phyloP scores from a whole-genome alignment of 2,888 invertebrate genomes.

The Masnerella sp. region DNA sequence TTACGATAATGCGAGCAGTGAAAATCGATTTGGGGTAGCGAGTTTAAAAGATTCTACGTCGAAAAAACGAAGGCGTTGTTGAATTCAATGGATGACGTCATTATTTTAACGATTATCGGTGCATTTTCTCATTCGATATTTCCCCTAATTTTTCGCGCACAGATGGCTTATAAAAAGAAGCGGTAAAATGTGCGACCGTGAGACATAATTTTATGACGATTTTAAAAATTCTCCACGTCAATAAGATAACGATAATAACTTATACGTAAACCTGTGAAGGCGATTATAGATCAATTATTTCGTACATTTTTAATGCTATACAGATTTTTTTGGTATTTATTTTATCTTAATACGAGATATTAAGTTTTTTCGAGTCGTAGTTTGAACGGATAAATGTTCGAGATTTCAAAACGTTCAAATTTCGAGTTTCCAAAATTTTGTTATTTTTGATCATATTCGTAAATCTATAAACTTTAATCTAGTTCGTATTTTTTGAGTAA shows the following conservation, averaged over 20 bases:
- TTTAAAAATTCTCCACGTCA: constrained; percentile 5
- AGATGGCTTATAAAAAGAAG: constrained; percentile 40
- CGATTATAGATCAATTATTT: no score
- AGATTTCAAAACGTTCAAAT: no score
- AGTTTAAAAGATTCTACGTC: constrained; percentile 51
- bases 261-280: no score
- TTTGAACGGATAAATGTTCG: no score
- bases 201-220: constrained; percentile 14
- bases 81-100: constrained; percentile 48
- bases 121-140: constrained; percentile 44
- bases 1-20: constrained; percentile 40
- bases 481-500: no score
- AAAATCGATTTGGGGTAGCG: constrained; percentile 44
- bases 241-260: background rate
- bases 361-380: no score
- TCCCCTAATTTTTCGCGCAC: constrained; percentile 52
- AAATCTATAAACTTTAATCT: no score
- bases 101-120: constrained; percentile 56
- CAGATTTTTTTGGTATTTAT: no score
- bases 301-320: no score
- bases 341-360: no score
- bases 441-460: no score
- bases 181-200: constrained; percentile 5
- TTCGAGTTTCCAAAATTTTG: no score
- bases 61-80: constrained; percentile 31